Evolutionary conservation across 64 coral and sea anemone species (phyloP).

Genomic region (Stichodactyla mertensii): DNA sequence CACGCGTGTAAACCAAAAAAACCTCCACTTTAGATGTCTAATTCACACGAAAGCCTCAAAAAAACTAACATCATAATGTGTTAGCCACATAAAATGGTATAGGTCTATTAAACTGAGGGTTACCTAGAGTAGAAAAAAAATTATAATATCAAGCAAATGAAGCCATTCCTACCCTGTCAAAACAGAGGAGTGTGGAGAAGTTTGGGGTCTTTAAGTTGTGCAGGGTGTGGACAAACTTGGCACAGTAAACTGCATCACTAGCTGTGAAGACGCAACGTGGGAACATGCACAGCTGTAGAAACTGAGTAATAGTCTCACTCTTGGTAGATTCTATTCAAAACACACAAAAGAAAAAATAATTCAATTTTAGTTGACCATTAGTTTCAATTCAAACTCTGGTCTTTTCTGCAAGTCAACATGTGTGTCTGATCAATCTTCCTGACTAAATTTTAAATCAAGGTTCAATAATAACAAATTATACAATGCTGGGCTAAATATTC

Average conservation of each 20-base stretch:
- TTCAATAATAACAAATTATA: conserved; percentile 25
- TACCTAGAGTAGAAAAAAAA: too few relatives aligned
- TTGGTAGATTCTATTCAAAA: conserved; percentile 84
- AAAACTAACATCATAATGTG: too few relatives aligned
- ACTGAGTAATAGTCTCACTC: conserved; percentile 93
- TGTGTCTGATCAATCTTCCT: too few relatives aligned
- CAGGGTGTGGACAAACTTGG: conserved; percentile 99
- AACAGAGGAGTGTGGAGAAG: conserved; percentile 95
- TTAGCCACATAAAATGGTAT: too few relatives aligned
- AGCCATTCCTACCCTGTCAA: conserved; percentile 71
- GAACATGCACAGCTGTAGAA: conserved; percentile 97
- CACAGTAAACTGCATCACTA: conserved; percentile 95
- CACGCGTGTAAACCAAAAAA: too few relatives aligned
- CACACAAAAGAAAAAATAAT: conserved; percentile 7
- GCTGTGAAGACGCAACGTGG: conserved; percentile 94
- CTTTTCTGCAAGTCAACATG: too few relatives aligned
- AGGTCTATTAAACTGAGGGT: too few relatives aligned
- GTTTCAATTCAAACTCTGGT: too few relatives aligned
- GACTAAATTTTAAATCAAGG: too few relatives aligned
- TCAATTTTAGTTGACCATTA: background rate
- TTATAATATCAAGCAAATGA: background rate
- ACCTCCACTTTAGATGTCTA: too few relatives aligned
- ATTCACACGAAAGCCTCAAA: too few relatives aligned
- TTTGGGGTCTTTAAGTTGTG: conserved; percentile 98
- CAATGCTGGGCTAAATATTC: conserved; percentile 49